phyloP scores from a whole-genome alignment of 2,797 vertebrate species.

The Hippoglossus hippoglossus region DNA sequence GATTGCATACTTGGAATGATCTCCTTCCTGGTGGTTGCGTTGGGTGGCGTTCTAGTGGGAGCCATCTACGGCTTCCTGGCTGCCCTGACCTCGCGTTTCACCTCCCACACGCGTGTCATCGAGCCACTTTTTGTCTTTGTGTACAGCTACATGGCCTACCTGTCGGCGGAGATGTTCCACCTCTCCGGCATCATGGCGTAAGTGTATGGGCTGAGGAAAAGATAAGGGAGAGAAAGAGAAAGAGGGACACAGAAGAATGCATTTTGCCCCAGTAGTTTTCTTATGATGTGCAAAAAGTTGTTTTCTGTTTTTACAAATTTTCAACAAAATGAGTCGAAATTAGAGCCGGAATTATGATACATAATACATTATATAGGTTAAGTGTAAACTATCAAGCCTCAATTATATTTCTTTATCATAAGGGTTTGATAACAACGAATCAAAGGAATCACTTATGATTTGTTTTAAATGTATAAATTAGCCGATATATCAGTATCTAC shows the following conservation, averaged over 20 bases:
- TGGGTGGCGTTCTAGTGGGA: conserved; percentile 93
- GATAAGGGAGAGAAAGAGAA: not conserved
- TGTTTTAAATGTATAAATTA: no score
- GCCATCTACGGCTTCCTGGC: conserved; percentile 93
- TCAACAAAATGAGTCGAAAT: no score
- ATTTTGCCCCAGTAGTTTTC: not conserved
- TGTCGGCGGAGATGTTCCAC: conserved; percentile 97
- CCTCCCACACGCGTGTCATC: conserved; percentile 95
- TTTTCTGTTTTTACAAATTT: no score
- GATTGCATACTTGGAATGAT: conserved; percentile 91
- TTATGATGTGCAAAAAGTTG: no score
- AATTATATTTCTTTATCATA: no score
- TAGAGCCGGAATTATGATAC: no score
- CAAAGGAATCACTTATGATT: no score
- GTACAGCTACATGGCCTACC: conserved; percentile 99
- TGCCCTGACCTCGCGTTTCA: conserved; percentile 97
- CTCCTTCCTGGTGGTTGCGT: conserved; percentile 93
- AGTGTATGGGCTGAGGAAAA: conserved; percentile 72
- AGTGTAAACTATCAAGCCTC: no score
- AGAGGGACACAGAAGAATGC: not conserved
- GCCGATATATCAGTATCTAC: no score
- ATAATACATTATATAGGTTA: no score
- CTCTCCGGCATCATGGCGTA: conserved; percentile 99
- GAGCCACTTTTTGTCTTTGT: conserved; percentile 98
- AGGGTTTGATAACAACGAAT: no score